These are phyloP conservation scores for Trypoxylon attenuatum DNA, from an alignment of 2,888 invertebrate species.

Conservation along the genomic window DNA sequence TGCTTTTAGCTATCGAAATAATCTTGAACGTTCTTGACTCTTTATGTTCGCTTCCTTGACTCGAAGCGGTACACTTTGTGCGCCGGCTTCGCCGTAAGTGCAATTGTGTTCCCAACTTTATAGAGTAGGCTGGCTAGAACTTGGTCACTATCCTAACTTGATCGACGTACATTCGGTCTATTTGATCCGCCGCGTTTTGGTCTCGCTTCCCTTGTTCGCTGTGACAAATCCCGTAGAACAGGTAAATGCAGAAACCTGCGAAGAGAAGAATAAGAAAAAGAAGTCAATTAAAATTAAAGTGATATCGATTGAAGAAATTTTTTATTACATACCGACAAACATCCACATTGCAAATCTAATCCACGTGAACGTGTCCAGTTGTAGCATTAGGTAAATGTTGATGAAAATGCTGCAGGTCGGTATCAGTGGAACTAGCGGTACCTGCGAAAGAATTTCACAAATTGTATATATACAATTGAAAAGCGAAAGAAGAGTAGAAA, in stretches of 20 bases:
- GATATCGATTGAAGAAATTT: not conserved
- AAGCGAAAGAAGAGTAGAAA: not conserved
- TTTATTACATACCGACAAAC: slow-evolving; percentile 79
- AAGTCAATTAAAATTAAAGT: slow-evolving; percentile 53
- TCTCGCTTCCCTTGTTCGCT: slow-evolving; percentile 79
- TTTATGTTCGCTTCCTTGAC: too few relatives aligned
- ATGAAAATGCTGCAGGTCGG: slow-evolving; percentile 90
- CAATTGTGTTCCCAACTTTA: too few relatives aligned
- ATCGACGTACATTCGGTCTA: slow-evolving; percentile 55
- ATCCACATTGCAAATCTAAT: slow-evolving; percentile 92
- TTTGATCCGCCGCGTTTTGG: slow-evolving; percentile 51
- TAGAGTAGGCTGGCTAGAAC: slow-evolving; percentile 30
- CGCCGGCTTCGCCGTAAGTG: too few relatives aligned
- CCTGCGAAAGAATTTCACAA: slow-evolving; percentile 79
- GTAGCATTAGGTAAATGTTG: slow-evolving; percentile 93
- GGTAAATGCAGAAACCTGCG: slow-evolving; percentile 89
- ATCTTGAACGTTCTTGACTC: too few relatives aligned
- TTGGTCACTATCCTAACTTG: slow-evolving; percentile 52
- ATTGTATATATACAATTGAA: slow-evolving; percentile 37
- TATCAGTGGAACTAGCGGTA: slow-evolving; percentile 89
- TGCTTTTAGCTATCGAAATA: too few relatives aligned
- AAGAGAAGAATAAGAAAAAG: slow-evolving; percentile 78
- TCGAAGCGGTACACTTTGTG: too few relatives aligned
- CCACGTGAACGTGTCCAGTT: slow-evolving; percentile 91
- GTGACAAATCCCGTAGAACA: slow-evolving; percentile 87